phyloP scores from a whole-genome alignment of 2,113 vertebrate species.

The Zosterops hypoxanthus region DNA sequence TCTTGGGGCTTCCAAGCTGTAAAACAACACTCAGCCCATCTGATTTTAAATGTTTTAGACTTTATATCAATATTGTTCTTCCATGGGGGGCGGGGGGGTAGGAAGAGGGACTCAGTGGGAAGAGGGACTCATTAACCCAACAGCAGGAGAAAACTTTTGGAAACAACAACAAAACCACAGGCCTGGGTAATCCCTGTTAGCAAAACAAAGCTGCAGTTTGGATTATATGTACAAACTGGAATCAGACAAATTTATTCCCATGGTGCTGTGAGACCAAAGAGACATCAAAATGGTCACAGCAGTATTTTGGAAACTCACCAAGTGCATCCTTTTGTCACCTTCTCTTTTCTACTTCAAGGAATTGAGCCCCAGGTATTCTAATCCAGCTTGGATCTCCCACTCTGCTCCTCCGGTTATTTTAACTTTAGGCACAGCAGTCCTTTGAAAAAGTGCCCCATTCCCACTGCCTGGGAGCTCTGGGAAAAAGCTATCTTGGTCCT shows the following conservation, averaged over 20 bases:
- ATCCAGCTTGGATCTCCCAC: neutral
- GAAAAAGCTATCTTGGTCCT: constrained; percentile 72
- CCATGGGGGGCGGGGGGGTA: neutral
- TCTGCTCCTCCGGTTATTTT: constrained; percentile 60
- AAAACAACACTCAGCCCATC: constrained; percentile 5
- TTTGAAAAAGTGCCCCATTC: constrained; percentile 57
- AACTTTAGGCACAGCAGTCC: constrained; percentile 56
- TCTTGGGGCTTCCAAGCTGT: neutral
- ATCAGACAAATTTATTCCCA: neutral
- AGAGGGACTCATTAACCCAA: neutral
- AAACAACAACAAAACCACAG: constrained; percentile 46
- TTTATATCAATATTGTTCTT: constrained; percentile 63
- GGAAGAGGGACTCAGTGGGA: neutral
- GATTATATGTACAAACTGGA: neutral
- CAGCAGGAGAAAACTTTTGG: neutral
- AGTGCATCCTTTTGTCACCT: constrained; percentile 28
- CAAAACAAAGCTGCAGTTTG: neutral
- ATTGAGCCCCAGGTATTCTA: neutral
- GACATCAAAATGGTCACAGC: neutral
- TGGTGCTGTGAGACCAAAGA: neutral
- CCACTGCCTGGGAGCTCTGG: constrained; percentile 67
- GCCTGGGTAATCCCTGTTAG: constrained; percentile 43
- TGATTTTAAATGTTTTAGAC: constrained; percentile 50
- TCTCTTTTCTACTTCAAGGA: constrained; percentile 13
- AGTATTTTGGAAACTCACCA: constrained; percentile 25